Evolutionary conservation across 2,888 invertebrate genomes (phyloP).

Genomic region (Andrena marginata): DNA sequence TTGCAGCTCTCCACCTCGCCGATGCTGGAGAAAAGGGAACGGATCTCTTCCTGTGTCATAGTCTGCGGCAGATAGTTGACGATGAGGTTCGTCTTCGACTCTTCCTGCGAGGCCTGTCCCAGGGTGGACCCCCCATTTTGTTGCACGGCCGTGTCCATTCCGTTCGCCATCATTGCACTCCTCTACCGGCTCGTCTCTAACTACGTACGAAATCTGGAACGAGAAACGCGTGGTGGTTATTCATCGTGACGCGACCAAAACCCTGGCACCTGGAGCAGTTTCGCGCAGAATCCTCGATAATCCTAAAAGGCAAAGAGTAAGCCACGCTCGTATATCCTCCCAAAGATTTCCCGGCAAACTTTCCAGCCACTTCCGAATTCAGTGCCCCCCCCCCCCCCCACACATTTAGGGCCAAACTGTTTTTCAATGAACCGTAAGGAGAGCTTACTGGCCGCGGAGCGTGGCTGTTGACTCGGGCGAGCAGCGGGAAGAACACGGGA

Average conservation of each 20-base stretch:
- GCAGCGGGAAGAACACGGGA: slow-evolving; percentile 23
- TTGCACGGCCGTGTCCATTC: slow-evolving; percentile 92
- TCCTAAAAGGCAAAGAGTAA: too few species aligned
- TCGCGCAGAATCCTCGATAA: not conserved
- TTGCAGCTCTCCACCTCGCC: slow-evolving; percentile 99
- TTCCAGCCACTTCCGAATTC: too few species aligned
- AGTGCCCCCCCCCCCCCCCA: too few species aligned
- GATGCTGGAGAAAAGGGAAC: slow-evolving; percentile 98
- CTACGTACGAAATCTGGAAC: slow-evolving; percentile 83
- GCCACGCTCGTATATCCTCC: too few species aligned
- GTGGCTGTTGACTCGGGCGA: not conserved
- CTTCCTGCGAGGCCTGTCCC: slow-evolving; percentile 90
- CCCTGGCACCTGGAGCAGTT: not conserved
- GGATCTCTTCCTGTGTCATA: slow-evolving; percentile 99
- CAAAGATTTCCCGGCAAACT: too few species aligned
- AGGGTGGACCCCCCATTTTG: slow-evolving; percentile 91
- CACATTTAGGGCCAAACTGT: too few species aligned
- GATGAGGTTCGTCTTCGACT: slow-evolving; percentile 99
- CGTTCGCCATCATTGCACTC: slow-evolving; percentile 92
- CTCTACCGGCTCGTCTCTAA: slow-evolving; percentile 79
- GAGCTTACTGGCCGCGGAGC: not conserved
- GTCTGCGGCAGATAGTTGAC: slow-evolving; percentile 99
- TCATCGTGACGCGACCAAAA: not conserved
- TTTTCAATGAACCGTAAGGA: slow-evolving; percentile 15
- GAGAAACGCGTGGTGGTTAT: not conserved